Evolutionary conservation across 2,888 invertebrate genomes (phyloP).

Genomic region (Platycheirus albimanus): DNA sequence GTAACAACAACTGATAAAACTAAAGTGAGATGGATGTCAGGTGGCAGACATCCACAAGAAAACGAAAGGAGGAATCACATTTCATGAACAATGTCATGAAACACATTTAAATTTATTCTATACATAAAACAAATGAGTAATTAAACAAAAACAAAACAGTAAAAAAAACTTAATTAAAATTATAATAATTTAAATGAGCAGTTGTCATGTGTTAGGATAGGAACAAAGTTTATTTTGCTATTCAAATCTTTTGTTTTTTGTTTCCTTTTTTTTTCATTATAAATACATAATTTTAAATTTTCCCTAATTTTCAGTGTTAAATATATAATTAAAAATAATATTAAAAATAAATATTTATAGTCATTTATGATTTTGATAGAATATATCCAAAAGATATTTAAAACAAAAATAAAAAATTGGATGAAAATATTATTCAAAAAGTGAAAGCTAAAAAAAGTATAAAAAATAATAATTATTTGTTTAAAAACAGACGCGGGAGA

Average conservation of each 20-base stretch:
- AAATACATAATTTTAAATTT: constrained; percentile 23
- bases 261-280: constrained; percentile 21
- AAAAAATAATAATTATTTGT: constrained; percentile 39
- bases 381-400: constrained; percentile 20
- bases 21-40: constrained; percentile 33
- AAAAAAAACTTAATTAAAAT: constrained; percentile 38
- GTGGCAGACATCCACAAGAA: constrained; percentile 50
- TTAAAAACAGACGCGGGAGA: constrained; percentile 66
- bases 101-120: constrained; percentile 50
- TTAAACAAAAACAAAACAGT: constrained; percentile 32
- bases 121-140: constrained; percentile 25
- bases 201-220: constrained; percentile 71
- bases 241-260: constrained; percentile 45
- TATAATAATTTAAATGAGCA: constrained; percentile 61
- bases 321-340: constrained; percentile 47
- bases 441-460: constrained; percentile 26
- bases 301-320: constrained; percentile 55
- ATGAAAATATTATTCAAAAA: constrained; percentile 56
- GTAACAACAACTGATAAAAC: constrained; percentile 15
- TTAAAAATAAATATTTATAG: constrained; percentile 38
- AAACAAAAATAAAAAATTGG: constrained; percentile 33
- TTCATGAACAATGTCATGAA: constrained; percentile 43
- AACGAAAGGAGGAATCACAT: constrained; percentile 30
- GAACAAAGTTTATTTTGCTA: constrained; percentile 70
- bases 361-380: constrained; percentile 54